Percentiles rank a stretch among this genome's conserved stretches.
phyloP scores from a whole-genome alignment of 2,797 vertebrate genomes.

The Pantherophis vulpinus region DNA sequence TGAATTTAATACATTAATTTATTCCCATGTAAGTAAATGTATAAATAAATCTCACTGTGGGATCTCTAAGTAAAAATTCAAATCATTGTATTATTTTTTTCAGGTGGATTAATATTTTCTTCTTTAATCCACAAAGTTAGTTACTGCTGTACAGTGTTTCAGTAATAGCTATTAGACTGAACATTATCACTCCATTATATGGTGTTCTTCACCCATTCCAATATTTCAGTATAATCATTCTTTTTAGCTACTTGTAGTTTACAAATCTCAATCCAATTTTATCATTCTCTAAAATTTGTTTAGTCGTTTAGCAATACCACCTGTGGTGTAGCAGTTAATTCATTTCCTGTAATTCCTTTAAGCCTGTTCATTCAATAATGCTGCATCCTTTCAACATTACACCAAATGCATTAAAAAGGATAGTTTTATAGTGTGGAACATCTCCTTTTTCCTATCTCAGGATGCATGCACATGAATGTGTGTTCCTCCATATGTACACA shows the following conservation, averaged over 20 bases:
- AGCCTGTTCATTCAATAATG: neutral
- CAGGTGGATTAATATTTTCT: neutral
- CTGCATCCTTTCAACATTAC: neutral
- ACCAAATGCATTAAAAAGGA: neutral
- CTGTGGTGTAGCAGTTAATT: neutral
- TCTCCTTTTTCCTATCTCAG: neutral
- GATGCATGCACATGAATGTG: neutral
- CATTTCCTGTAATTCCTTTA: neutral
- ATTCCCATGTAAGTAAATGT: neutral
- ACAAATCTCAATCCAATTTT: neutral
- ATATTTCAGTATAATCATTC: neutral
- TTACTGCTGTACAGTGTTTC: neutral
- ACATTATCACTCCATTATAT: neutral
- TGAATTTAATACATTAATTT: neutral
- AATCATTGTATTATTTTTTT: neutral
- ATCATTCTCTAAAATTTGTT: constrained; percentile 3
- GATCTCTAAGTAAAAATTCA: neutral
- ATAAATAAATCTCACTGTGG: neutral
- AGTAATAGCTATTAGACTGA: neutral
- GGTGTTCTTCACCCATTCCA: neutral
- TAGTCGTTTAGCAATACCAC: neutral
- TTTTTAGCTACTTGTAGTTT: neutral
- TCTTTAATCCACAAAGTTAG: neutral
- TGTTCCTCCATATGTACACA: neutral
- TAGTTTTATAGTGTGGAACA: neutral